phyloP scores from a whole-genome alignment of 2,888 invertebrate species.

The Cryptocheilus praepositus region DNA sequence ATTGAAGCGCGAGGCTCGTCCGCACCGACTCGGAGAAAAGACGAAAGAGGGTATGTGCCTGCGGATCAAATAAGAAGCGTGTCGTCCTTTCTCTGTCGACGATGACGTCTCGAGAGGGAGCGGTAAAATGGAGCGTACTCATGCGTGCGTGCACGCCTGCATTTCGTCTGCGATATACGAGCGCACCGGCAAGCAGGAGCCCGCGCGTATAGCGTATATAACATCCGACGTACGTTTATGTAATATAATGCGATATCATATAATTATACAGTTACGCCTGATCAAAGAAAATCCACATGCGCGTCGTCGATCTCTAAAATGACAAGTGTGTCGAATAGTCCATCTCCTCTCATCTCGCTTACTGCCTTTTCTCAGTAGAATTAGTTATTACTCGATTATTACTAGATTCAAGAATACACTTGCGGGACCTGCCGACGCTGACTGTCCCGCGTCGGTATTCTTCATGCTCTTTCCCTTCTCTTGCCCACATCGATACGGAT shows the following conservation, averaged over 20 bases:
- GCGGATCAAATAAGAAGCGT: constrained; percentile 17
- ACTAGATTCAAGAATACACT: constrained; percentile 66
- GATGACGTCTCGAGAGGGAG: constrained; percentile 28
- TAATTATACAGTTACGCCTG: constrained; percentile 57
- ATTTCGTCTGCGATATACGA: constrained; percentile 7
- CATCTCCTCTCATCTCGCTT: constrained; percentile 33
- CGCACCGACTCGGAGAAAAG: constrained; percentile 29
- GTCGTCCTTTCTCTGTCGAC: constrained; percentile 38
- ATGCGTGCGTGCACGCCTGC: constrained; percentile 16
- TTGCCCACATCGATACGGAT: neutral
- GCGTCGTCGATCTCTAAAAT: constrained; percentile 59
- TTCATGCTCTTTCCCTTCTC: constrained; percentile 16
- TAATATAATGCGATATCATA: constrained; percentile 60
- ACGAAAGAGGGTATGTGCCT: constrained; percentile 14
- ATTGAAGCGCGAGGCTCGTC: constrained; percentile 17
- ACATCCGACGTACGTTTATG: constrained; percentile 42
- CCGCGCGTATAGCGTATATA: constrained; percentile 40
- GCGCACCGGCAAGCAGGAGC: constrained; percentile 24
- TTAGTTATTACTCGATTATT: constrained; percentile 67
- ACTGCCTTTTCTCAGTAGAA: constrained; percentile 19
- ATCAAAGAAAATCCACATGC: constrained; percentile 62
- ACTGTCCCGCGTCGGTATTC: constrained; percentile 37
- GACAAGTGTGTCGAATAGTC: constrained; percentile 38
- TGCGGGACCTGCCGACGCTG: constrained; percentile 48
- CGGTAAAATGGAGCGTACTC: constrained; percentile 32